Evolutionary conservation across 1,140 invertebrate species (phyloP), one percentile per base, ranked within the genome.

Genomic region (Spodoptera litura): DNA sequence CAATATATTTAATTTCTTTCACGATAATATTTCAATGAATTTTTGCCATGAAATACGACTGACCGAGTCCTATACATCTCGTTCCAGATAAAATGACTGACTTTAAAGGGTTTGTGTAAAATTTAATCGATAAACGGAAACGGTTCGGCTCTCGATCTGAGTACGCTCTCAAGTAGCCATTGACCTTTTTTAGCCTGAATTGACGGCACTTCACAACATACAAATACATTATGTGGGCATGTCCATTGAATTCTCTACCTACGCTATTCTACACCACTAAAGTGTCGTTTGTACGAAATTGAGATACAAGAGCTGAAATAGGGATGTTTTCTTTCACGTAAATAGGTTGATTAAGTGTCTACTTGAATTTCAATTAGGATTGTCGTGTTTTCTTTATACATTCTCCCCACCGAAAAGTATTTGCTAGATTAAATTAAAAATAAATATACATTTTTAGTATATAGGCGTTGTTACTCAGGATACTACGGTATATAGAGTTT

Each of bases 161-260:
- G 78, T 76, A 76, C 70, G 53, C 72, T 59, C 80, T 84, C 72
- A 81, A 89, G 85, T 85, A 78, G 68, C 81, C 72, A 83, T 89
- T 86, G 85, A 89, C 83, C 86, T 85, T 87, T 84, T 84, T 82
- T 81, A 70, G 81, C 78, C 56, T 80, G 77, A 84, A 81, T 81
- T 83, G 77, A 80, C 61, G 64, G 49, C 70, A 77, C 78, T 75
- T 82, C 81, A 73, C 61, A 56, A 64, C 74, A 66, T 56, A 55
- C 61, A 62, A 62, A 62, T 62, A 62, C 74, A 76, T 66, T 64
- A 76, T 66, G 61, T 66, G 35, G 61, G 61, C 15, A 66, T 56
- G 59, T 76, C 61, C 61, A 76, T 58, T 78, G 53, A 78, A 68
- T 70, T 56, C 52, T 51, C 15, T 51, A 59, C 64, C 55, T 31